Base-by-base conservation (phyloP, 2,888 invertebrate genomes). In the Rotaria magnacalcarata region DNA sequence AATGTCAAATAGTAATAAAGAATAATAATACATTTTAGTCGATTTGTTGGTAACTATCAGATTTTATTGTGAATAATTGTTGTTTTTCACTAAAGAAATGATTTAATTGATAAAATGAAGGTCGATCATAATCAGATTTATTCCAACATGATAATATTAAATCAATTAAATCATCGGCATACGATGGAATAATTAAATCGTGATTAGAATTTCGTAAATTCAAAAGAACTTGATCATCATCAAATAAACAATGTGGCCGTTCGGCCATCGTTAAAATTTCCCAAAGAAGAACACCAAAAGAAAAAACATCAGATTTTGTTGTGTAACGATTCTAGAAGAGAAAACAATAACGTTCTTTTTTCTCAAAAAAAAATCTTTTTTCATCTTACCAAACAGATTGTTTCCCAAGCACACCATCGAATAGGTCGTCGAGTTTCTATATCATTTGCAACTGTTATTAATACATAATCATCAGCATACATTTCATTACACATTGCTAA, bases 51-150 rank as follows among this genome's bases (percentile, higher is more conserved):
- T 67, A 67, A 34, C 3, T 34, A 41, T 67, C 27, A 7, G 67
- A 67, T 41, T 67, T 67, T 0, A 67, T 67, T 34, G 80, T 41
- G 6, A 47, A 24, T 80, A 50, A 11, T 50, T 52, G 52, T 54
- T 43, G 43, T 47, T 21, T 43, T 80, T 80, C 47, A n/a, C 41
- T 24, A 14, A 80, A 80, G 10, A 47, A 41, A 47, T 47, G 2
- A 47, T 80, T 47, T 24, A 80, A 10, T 80, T 80, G 47, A 47
- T n/a, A 47, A 47, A 80, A 80, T 80, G 43, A 16, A 24, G 80
- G 80, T n/a, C 80, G 80, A 80, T 80, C n/a, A n/a, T 80, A 80
- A 47, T 80, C 80, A 80, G 8, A 80, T 80, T 80, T 80, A n/a
- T 43, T 21, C 80, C 80, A 80, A 80, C 80, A 80, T 80, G 80